Percentiles rank a stretch among this genome's conserved stretches.
phyloP scores from a whole-genome alignment of 92 coral and sea anemone species.

The Nematostella vectensis region DNA sequence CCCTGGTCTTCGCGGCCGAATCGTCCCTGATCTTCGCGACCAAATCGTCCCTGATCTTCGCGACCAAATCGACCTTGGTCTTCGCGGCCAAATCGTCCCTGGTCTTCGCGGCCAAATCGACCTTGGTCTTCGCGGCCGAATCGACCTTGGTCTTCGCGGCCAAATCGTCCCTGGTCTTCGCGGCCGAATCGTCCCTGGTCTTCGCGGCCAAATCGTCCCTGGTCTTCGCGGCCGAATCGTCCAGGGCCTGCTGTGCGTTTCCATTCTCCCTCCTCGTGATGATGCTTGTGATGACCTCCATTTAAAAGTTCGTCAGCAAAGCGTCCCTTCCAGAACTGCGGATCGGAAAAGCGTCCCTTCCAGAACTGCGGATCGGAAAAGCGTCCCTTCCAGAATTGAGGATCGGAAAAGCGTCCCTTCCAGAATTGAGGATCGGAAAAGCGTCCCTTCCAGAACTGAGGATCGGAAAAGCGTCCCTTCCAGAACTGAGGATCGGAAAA shows the following conservation, averaged over 20 bases:
- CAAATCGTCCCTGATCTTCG: slow-evolving; percentile 50
- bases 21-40: slow-evolving; percentile 28
- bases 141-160: slow-evolving; percentile 30
- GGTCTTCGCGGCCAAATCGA: slow-evolving; percentile 37
- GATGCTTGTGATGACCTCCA: slow-evolving; percentile 20
- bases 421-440: slow-evolving; percentile 5
- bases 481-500: slow-evolving; percentile 14
- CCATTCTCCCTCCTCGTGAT: slow-evolving; percentile 31
- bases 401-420: no score
- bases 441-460: slow-evolving; percentile 53
- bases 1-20: slow-evolving; percentile 36
- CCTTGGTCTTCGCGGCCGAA: slow-evolving; percentile 41
- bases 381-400: slow-evolving; percentile 25
- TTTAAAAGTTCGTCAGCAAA: slow-evolving; percentile 21
- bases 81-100: slow-evolving; percentile 50
- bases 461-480: slow-evolving; percentile 32
- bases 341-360: neutral
- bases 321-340: slow-evolving; percentile 36
- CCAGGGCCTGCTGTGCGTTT: slow-evolving; percentile 51
- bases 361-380: neutral
- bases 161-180: slow-evolving; percentile 25
- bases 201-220: slow-evolving; percentile 17
- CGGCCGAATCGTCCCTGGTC: slow-evolving; percentile 4
- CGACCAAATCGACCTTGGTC: slow-evolving; percentile 52
- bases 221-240: slow-evolving; percentile 32